Base-by-base conservation (phyloP, 2,113 vertebrate species). In the Trinectes maculatus region DNA sequence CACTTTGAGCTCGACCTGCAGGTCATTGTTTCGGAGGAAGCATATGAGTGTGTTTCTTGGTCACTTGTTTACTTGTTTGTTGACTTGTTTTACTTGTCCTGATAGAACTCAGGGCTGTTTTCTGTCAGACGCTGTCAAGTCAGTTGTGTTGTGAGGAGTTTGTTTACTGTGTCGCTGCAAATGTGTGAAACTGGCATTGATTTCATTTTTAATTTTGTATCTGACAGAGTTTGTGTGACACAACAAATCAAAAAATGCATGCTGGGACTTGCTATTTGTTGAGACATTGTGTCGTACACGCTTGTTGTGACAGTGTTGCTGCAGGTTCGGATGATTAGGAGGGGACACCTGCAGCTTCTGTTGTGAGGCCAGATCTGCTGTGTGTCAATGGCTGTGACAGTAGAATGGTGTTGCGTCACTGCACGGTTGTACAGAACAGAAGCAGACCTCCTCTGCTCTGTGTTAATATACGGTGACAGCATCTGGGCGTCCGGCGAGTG, bases 371-470 rank as follows among this genome's bases (percentile, higher is more conserved):
- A 19, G 74, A 72, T 68, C 60, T 72, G 87, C 61, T 75, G 7
- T 79, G 73, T 81, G 74, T 80, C 80, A 62, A 33, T 59, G 78
- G 69, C 46, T 40, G 28, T 71, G 84, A 85, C 81, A 81, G 74
- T 53, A 82, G 68, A 52, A 84, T 56, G 31, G 67, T 79, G 39
- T 78, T 49, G 15, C 37, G 24, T 43, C 33, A 52, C 21, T 11
- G 46, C 33, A 37, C 24, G 21, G 49, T 48, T 60, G 67, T 46
- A 55, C 51, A 74, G 73, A 58, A 15, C 44, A 25, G 18, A 60
- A 49, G n/a, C 60, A 26, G 49, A 74, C 58, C 61, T 52, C 59
- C 3, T 24, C 66, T 64, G 65, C 53, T 66, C 46, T 13, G 39
- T 12, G 10, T 54, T 84, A 83, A 85, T 70, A 24, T 31, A 59